Evolutionary conservation across 2,113 vertebrate species (phyloP).

Genomic region (Danio rerio): GRCz12tu NC_133182.1:69562001-69562500

Average conservation of each 20-base stretch:
- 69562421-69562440: conserved; percentile 89
- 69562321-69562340: conserved; percentile 69
- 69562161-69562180: conserved; percentile 73
- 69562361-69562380: conserved; percentile 84
- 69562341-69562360: conserved; percentile 73
- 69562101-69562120: conserved; percentile 84
- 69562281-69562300: conserved; percentile 66
- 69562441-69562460: conserved; percentile 88
- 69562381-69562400: conserved; percentile 88
- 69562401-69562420: conserved; percentile 88
- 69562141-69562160: conserved; percentile 79
- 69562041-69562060: conserved; percentile 87
- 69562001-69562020: conserved; percentile 72
- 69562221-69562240: conserved; percentile 48
- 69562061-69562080: conserved; percentile 83
- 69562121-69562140: conserved; percentile 79
- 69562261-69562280: conserved; percentile 61
- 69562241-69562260: conserved; percentile 62
- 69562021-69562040: conserved; percentile 81
- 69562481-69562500: conserved; percentile 72
- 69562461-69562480: conserved; percentile 85
- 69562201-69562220: conserved; percentile 49
- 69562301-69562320: conserved; percentile 76
- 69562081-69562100: conserved; percentile 85
- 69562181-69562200: conserved; percentile 63